Conservation (phyloP, 2,797 vertebrate genomes). For the Poecilia velifera region DNA sequence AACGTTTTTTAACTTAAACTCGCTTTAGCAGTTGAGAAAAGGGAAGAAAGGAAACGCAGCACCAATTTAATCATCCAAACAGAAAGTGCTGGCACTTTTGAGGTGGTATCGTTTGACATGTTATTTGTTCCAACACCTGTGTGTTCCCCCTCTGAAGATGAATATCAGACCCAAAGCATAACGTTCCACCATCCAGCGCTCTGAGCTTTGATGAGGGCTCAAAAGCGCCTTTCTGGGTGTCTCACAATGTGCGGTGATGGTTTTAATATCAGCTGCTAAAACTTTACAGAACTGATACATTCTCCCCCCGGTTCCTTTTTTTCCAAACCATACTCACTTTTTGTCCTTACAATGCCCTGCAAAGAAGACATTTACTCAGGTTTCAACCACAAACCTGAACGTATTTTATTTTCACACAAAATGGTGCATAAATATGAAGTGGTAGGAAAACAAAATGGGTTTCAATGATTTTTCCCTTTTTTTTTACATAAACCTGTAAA, state of each 20-base stretch:
- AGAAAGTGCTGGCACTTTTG: constrained; percentile 63
- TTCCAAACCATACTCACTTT: constrained; percentile 9
- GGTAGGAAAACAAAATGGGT: not conserved
- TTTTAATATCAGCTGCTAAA: constrained; percentile 20
- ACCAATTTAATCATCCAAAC: constrained; percentile 66
- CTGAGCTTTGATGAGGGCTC: constrained; percentile 66
- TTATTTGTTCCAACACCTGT: constrained; percentile 77
- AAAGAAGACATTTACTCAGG: constrained; percentile 9
- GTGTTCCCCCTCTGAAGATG: constrained; percentile 68
- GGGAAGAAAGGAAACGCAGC: constrained; percentile 33
- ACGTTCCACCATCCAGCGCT: constrained; percentile 67
- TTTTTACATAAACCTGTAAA: not conserved
- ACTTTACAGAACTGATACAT: constrained; percentile 28
- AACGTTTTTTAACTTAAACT: constrained; percentile 63
- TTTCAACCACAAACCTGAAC: not conserved
- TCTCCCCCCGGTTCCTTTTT: constrained; percentile 10
- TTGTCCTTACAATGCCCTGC: constrained; percentile 5
- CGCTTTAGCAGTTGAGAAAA: constrained; percentile 47
- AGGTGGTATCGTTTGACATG: constrained; percentile 74
- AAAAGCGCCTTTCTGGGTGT: constrained; percentile 35
- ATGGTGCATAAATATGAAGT: not conserved
- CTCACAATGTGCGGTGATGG: constrained; percentile 14
- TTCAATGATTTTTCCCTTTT: not conserved
- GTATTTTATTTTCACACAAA: not conserved
- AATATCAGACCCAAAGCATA: constrained; percentile 72